phyloP scores from a whole-genome alignment of 2,113 vertebrate species.

The Tursiops truncatus region DNA sequence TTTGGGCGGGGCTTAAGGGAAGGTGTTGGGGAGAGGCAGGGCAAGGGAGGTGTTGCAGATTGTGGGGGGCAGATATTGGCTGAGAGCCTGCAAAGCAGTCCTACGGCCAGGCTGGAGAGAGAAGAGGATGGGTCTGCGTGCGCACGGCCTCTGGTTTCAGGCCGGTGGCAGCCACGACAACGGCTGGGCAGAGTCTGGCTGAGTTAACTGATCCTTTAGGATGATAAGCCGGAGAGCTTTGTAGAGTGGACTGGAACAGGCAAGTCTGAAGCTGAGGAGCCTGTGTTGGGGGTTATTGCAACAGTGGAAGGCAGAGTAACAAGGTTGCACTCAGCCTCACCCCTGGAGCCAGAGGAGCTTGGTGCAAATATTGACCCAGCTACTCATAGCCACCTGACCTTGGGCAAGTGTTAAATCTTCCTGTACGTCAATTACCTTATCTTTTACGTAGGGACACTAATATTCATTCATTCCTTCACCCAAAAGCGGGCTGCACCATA shows the following conservation, averaged over 20 bases:
- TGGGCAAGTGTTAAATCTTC: not conserved
- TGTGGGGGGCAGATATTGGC: not conserved
- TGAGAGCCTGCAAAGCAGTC: not conserved
- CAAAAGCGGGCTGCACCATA: not conserved
- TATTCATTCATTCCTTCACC: not conserved
- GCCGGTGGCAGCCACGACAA: not conserved
- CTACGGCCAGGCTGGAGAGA: not conserved
- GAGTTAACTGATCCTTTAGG: not conserved
- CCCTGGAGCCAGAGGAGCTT: not conserved
- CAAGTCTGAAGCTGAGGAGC: not conserved
- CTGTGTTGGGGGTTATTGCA: not conserved
- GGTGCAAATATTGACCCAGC: not conserved
- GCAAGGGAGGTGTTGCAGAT: too few relatives aligned
- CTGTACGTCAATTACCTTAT: accelerated
- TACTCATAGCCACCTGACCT: not conserved
- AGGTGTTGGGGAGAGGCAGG: not conserved
- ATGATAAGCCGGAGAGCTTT: not conserved
- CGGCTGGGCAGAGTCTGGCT: not conserved
- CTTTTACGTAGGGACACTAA: not conserved
- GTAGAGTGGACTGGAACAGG: not conserved
- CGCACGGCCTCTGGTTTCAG: accelerated
- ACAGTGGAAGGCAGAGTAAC: not conserved
- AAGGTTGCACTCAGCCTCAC: not conserved
- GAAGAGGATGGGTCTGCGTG: not conserved
- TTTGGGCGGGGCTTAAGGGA: not conserved